Percentiles rank a stretch among this genome's conserved stretches.
Evolutionary conservation across 2,113 vertebrate genomes (phyloP).

Genomic region (Campylomormyrus numenius): DNA sequence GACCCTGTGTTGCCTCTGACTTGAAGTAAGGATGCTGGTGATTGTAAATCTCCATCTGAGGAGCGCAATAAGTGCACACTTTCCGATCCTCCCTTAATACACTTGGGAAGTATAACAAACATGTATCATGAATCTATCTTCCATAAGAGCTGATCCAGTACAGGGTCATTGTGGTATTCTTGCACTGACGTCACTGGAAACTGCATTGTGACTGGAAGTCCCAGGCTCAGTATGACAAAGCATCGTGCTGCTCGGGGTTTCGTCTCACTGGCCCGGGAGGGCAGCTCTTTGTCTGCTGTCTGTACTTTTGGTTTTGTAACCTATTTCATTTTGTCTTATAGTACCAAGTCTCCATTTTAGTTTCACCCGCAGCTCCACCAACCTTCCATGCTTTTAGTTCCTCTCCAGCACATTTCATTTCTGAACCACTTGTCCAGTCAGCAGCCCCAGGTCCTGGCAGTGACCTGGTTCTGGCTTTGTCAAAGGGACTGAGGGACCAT

Average conservation of each 20-base stretch:
- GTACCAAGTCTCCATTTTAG: neutral
- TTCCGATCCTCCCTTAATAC: neutral
- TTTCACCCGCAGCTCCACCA: neutral
- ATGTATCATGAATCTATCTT: neutral
- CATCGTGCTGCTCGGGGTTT: neutral
- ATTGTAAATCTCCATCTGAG: constrained; percentile 18
- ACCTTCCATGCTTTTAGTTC: neutral
- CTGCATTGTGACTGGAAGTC: neutral
- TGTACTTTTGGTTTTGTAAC: neutral
- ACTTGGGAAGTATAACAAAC: neutral
- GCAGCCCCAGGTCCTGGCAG: neutral
- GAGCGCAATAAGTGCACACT: neutral
- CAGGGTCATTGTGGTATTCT: neutral
- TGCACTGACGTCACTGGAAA: neutral
- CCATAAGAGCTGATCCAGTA: neutral
- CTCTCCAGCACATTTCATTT: neutral
- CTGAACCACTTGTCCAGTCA: neutral
- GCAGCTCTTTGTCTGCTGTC: neutral
- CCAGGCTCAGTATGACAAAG: neutral
- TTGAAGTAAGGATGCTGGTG: constrained; percentile 15
- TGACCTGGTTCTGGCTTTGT: neutral
- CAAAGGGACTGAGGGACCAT: neutral
- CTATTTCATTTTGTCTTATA: neutral
- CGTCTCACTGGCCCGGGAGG: neutral
- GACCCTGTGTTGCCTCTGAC: constrained; percentile 20